Base-by-base conservation (phyloP, 2,888 invertebrate genomes). In the Leucophenga maculata region DNA sequence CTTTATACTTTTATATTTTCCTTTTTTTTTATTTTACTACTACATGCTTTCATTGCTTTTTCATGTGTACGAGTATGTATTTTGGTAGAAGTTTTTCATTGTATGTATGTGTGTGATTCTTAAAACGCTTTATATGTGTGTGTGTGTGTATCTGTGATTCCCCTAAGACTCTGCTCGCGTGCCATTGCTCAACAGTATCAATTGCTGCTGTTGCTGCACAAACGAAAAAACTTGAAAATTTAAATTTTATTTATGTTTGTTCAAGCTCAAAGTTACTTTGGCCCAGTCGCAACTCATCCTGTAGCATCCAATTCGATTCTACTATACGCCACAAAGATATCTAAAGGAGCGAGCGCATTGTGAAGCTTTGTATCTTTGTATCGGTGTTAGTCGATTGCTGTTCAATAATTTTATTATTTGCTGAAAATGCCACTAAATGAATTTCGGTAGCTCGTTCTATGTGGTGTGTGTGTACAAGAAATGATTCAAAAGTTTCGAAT, bases 321-420 rank as follows among this genome's bases (percentile, higher is more conserved):
- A 11, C 39, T 1, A 11, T 39, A 1, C 39, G 3, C 11, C 39
- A 11, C 39, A 6, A 39, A 8, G 8, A 39, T 39, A 6, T 39
- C 39, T 39, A 3, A 39, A 39, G 39, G 39, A 9, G 39, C 39
- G 39, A 9, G 39, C 39, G 1, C 39, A n/a, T 18, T n/a, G 13
- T 1, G 50, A n/a, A 16, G 50, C 50, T 16, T 50, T 50, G 50
- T 3, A 16, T 50, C 16, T 46, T 6, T 46, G 46, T 46, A 46
- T 46, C 11, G 39, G 50, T 50, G 18, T 50, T 18, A 1, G 50
- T 52, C 55, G 55, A 55, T 55, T 26, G 26, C 22, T 55, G 26
- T 60, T 60, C 44, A 18, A 60, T 60, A 60, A 60, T 39, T 60
- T 60, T 44, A 60, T 60, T 60, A 60, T 60, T 60, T 60, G 60